Evolutionary conservation across 2,888 invertebrate genomes (phyloP).

Genomic region (Cantharis rustica): DNA sequence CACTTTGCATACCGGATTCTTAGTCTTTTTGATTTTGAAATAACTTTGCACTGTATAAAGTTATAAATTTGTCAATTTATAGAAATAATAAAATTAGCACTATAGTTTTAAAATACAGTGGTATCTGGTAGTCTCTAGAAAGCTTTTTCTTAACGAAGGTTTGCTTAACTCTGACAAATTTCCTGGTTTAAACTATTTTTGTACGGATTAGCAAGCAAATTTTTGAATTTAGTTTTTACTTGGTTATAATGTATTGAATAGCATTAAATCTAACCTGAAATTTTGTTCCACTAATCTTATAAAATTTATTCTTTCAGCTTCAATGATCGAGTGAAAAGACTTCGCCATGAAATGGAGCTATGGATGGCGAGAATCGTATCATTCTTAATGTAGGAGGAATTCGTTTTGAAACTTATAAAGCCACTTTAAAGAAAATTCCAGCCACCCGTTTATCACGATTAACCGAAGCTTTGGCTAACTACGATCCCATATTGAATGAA

Average conservation of each 20-base stretch:
- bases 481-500: slow-evolving; percentile 87
- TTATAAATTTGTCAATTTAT: too few relatives aligned
- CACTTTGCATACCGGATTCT: too few relatives aligned
- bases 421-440: slow-evolving; percentile 86
- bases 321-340: slow-evolving; percentile 22
- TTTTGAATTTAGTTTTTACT: neutral
- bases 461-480: slow-evolving; percentile 85
- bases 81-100: too few relatives aligned
- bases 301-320: slow-evolving; percentile 14
- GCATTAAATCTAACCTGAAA: neutral
- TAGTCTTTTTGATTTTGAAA: too few relatives aligned
- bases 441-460: slow-evolving; percentile 83
- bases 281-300: neutral
- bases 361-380: slow-evolving; percentile 93
- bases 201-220: neutral
- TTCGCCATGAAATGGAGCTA: slow-evolving; percentile 49
- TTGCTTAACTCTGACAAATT: too few relatives aligned
- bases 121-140: too few relatives aligned
- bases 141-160: too few relatives aligned
- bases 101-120: too few relatives aligned
- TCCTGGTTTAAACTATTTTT: too few relatives aligned
- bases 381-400: slow-evolving; percentile 94
- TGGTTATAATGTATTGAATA: neutral
- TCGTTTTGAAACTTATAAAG: slow-evolving; percentile 75
- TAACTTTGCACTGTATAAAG: too few relatives aligned